Base-by-base conservation (phyloP, 2,888 invertebrate genomes). In the Lottia gigantea region DNA sequence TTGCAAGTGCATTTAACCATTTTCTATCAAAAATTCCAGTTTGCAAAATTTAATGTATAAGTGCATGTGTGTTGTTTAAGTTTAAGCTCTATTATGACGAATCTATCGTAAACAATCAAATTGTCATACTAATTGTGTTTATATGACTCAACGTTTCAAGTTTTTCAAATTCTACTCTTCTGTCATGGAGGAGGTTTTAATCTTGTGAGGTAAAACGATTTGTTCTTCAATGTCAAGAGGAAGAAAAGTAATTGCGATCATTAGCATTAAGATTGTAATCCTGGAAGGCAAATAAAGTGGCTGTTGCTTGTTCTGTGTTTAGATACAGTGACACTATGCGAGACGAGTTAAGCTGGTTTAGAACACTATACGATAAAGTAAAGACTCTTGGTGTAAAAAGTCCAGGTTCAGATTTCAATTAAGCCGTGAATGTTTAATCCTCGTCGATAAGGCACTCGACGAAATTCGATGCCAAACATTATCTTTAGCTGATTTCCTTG, bases 401-500 rank as follows among this genome's bases (percentile, higher is more conserved):
- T 12, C 45, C 26, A 15, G 47, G 12, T 23, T 68, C 62, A 46
- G 23, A 46, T 62, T 68, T 68, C 67, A 68, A 62, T 68, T 55
- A 68, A 68, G 67, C 49, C 40, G 26, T 14, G 15, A 55, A 55
- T 23, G 25, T 11, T 40, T 61, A n/a, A 23, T 8, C n/a, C 19
- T 62, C 15, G 62, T 62, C 62, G 62, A 46, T 68, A 40, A 25
- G 67, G 19, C 16, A 23, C 46, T 66, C 55, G 7, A 46, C 15
- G 67, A 67, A 67, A 67, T 40, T 25, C 23, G 67, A 55, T 40
- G 40, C 67, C 40, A 68, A 68, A 62, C 62, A 68, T 68, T 68
- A 62, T 62, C 62, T 46, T 25, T 68, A 25, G 14, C 46, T 61
- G 31, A 31, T 31, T 67, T 55, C 23, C 67, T 62, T 16, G 23